Conservation (phyloP, 2,113 vertebrate genomes). For the Arothron firmamentum region DNA sequence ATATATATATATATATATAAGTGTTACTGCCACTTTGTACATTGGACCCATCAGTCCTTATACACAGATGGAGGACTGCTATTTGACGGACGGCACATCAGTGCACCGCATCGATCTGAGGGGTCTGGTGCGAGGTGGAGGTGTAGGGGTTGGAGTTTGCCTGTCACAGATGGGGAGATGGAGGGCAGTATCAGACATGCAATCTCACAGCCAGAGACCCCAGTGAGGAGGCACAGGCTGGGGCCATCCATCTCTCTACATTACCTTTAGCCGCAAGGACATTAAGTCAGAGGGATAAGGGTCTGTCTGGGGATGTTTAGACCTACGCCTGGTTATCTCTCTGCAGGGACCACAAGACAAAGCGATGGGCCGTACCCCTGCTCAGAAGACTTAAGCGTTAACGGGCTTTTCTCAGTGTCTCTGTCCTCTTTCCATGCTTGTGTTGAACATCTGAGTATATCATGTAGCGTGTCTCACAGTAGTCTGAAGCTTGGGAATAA, state of each 20-base stretch:
- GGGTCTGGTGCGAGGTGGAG: slow-evolving; percentile 22
- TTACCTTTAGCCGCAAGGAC: slow-evolving; percentile 74
- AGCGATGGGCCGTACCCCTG: slow-evolving; percentile 51
- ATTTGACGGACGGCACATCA: slow-evolving; percentile 70
- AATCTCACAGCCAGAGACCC: slow-evolving; percentile 70
- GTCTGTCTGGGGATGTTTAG: slow-evolving; percentile 72
- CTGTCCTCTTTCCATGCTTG: not conserved
- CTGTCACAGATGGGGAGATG: slow-evolving; percentile 71
- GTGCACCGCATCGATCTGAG: slow-evolving; percentile 69
- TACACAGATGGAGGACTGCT: slow-evolving; percentile 61
- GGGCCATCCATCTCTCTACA: slow-evolving; percentile 72
- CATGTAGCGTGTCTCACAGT: not conserved
- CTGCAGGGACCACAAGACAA: slow-evolving; percentile 52
- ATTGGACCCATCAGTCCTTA: slow-evolving; percentile 57
- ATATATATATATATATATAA: slow-evolving; percentile 18
- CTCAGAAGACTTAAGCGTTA: slow-evolving; percentile 48
- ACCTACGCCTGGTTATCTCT: slow-evolving; percentile 68
- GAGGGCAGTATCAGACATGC: slow-evolving; percentile 73
- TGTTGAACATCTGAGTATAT: not conserved
- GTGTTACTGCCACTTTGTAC: slow-evolving; percentile 53
- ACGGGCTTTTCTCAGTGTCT: not conserved
- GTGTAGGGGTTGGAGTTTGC: slow-evolving; percentile 30
- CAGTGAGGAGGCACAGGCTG: slow-evolving; percentile 58
- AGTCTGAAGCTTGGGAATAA: too few species aligned
- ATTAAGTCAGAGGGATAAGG: slow-evolving; percentile 74